These are phyloP conservation scores for Alexandromys fortis DNA, from an alignment of 2,113 vertebrate species.

Conservation along the genomic window DNA sequence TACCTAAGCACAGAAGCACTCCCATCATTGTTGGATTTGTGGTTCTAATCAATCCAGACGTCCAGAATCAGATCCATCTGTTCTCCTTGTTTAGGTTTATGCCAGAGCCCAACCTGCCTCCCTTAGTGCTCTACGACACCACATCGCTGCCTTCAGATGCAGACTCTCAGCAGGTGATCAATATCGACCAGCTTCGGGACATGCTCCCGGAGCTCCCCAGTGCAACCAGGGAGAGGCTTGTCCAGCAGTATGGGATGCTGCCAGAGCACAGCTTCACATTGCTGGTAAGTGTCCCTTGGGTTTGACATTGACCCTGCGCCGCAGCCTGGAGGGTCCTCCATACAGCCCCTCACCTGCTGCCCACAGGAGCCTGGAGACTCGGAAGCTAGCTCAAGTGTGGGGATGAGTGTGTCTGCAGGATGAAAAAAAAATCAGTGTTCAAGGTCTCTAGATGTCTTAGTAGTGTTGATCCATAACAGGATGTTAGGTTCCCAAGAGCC, in stretches of 20 bases:
- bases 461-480: not conserved
- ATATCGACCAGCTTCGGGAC: conserved; percentile 90
- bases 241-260: conserved; percentile 91
- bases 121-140: conserved; percentile 91
- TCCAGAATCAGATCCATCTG: not conserved
- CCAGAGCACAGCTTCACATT: conserved; percentile 94
- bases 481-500: conserved; percentile 7
- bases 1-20: not conserved
- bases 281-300: conserved; percentile 88
- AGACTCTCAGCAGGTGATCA: conserved; percentile 89
- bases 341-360: not conserved
- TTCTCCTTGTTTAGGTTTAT: conserved; percentile 91
- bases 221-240: conserved; percentile 89
- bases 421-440: not conserved
- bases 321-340: not conserved
- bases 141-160: conserved; percentile 85
- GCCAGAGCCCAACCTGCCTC: conserved; percentile 99
- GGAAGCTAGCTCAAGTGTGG: not conserved
- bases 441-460: conserved; percentile 9
- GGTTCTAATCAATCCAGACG: not conserved
- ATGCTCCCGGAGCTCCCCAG: conserved; percentile 94
- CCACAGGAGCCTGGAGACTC: not conserved
- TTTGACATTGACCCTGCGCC: conserved; percentile 20
- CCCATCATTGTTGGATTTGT: not conserved
- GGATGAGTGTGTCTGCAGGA: not conserved